A percentile compares a stretch with the other conserved stretches of the same genome.
These are phyloP conservation scores for Phymorhynchus buccinoides DNA, from an alignment of 1,140 invertebrate genomes.

Conservation along the genomic window DNA sequence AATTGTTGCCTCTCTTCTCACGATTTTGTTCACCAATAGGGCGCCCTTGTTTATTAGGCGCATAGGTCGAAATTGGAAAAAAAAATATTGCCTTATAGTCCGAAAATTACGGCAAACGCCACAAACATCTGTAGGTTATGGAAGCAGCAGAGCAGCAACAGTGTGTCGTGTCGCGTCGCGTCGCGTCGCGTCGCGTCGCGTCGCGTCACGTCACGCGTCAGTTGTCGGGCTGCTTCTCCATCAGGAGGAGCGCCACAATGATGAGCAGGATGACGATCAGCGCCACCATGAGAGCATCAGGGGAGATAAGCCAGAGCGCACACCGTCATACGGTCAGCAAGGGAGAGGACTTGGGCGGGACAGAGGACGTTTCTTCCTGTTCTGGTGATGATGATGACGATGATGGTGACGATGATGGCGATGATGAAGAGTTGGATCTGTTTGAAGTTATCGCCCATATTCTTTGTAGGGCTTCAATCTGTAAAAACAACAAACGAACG, in stretches of 20 bases:
- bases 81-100: too few relatives aligned
- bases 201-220: background rate
- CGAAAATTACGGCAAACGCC: too few relatives aligned
- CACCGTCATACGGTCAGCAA: slow-evolving; percentile 64
- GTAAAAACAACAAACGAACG: background rate
- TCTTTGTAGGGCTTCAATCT: slow-evolving; percentile 57
- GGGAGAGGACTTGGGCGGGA: slow-evolving; percentile 15
- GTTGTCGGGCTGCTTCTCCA: slow-evolving; percentile 36
- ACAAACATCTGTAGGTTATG: too few relatives aligned
- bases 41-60: too few relatives aligned
- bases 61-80: too few relatives aligned
- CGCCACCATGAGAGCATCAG: slow-evolving; percentile 51
- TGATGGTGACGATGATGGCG: too few relatives aligned
- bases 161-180: too few relatives aligned
- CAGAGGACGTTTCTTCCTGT: background rate
- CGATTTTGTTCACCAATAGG: too few relatives aligned
- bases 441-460: slow-evolving; percentile 30
- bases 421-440: background rate
- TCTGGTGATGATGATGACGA: slow-evolving; percentile 35
- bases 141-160: too few relatives aligned
- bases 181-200: too few relatives aligned
- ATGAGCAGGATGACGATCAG: slow-evolving; percentile 46
- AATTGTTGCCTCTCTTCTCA: too few relatives aligned
- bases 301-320: slow-evolving; percentile 63
- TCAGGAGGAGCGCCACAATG: slow-evolving; percentile 41